Base-by-base conservation (phyloP, 1,140 invertebrate species). In the Drosophila watanabei region DNA sequence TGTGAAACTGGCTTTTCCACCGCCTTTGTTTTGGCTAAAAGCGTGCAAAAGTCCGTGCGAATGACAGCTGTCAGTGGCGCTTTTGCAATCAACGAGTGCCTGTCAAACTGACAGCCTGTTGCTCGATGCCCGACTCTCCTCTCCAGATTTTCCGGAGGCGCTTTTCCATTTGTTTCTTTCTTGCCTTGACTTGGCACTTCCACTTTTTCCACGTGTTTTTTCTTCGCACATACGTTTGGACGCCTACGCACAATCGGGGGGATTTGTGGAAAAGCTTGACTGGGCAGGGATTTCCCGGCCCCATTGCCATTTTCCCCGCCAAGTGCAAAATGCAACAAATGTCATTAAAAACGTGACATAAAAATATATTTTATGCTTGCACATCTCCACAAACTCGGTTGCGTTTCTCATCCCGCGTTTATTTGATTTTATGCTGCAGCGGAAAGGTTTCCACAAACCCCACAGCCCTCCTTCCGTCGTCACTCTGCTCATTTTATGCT, bases 271-370 rank as follows among this genome's bases (percentile, higher is more conserved):
- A 30, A 18, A 56, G 10, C n/a, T 14, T 37, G 5, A 28, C 18
- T 1, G 10, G 33, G 16, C 4, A 6, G 28, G 20, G 13, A 24
- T 18, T 62, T 46, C 20, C 18, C 13, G 20, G 64, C 28, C 41
- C 20, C 66, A 46, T 14, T 45, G 52, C 24, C 8, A 32, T 43
- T 54, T 52, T 32, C 13, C 63, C 63, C 49, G 62, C 58, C 85
- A 88, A 90, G 81, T 85, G 81, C 65, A 72, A 78, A 88, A 85
- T 85, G 86, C 82, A 82, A 90, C 86, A 90, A 90, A 90, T 90
- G 86, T 86, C 86, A 90, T 90, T 90, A 90, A 90, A 86, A 90
- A 77, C 61, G 79, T 79, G 82, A 79, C 71, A 86, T 90, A 90
- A 89, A 89, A 87, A 89, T 64, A 89, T 89, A 89, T 86, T 89